A percentile compares a stretch with the other conserved stretches of the same genome.
Conservation (phyloP, 2,797 vertebrate genomes). For the Craterocephalus amniculus region DNA sequence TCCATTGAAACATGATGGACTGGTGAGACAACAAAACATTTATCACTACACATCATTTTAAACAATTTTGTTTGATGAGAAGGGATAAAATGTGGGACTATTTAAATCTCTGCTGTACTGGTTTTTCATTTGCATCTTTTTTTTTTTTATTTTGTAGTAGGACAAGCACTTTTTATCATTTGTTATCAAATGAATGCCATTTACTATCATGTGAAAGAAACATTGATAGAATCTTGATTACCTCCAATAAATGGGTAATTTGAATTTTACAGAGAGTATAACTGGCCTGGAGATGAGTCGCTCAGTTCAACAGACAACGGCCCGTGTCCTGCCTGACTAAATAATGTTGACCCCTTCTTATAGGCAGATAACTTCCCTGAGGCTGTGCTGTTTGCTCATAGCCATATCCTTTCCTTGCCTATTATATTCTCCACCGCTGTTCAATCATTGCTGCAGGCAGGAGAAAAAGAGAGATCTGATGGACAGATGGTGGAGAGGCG, state of each 20-base stretch:
- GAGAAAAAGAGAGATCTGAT: conserved; percentile 32
- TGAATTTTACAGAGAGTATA: conserved; percentile 2
- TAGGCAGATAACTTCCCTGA: conserved; percentile 30
- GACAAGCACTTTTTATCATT: neutral
- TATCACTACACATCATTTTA: neutral
- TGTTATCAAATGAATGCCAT: neutral
- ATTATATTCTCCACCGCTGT: conserved; percentile 42
- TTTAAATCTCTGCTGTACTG: neutral
- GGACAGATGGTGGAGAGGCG: conserved; percentile 15
- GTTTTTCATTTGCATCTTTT: conserved; percentile 14
- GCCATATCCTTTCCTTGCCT: conserved; percentile 41
- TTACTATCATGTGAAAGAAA: no score
- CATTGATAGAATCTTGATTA: conserved; percentile 27
- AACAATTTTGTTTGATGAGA: conserved; percentile 3
- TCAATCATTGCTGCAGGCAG: conserved; percentile 47
- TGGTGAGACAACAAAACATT: conserved; percentile 2
- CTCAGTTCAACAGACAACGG: conserved; percentile 4
- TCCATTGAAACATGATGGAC: neutral
- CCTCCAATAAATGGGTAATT: conserved; percentile 11
- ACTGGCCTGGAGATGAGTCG: neutral
- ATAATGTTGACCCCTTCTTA: conserved; percentile 24
- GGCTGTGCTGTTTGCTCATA: conserved; percentile 45
- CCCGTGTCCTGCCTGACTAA: conserved; percentile 30
- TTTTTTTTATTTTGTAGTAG: neutral
- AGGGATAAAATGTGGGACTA: neutral